Base-by-base conservation (phyloP, 2,888 invertebrate genomes). In the Aradus depressus region DNA sequence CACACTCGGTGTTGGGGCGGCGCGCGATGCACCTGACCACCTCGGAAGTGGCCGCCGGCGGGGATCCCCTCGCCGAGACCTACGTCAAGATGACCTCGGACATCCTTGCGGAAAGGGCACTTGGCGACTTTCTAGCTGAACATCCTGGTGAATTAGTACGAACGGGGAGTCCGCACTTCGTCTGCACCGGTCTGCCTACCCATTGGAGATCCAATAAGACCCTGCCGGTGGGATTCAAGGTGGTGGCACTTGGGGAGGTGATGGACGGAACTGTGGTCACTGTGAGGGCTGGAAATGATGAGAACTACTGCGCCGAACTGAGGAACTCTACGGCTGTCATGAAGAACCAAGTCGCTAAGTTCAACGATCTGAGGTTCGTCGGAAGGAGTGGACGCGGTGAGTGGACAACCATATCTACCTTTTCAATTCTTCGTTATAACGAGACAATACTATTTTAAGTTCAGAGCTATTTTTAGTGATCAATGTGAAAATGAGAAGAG, bases 121-220 rank as follows among this genome's bases (percentile, higher is more conserved):
- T 90, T 55, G 88, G 87, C 44, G 88, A 88, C 67, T 84, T 89
- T 65, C 72, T 89, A 58, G 85, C 87, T 53, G 90, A 90, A 66
- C 89, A 90, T 71, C 89, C 90, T 4, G 90, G 90, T 26, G 93
- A 93, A 70, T 72, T 93, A 62, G 88, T 93, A 61, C 74, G 91
- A 64, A 96, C 96, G 31, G 80, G 88, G 23, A 89, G 89, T 65
- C 96, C 96, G 25, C 87, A 93, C 68, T 84, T 97, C 64, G 87
- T 96, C 58, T 97, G 96, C 70, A 91, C 95, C 31, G 87, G 88
- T 38, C 71, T 97, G 62, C 97, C 97, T 54, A 81, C 84, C 2
- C 97, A 97, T 68, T 97, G 97, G 96, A 77, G 97, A 59, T 92
- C 93, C 49, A 98, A 98, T 72, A 98, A 98, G 74, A 95, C 96